phyloP scores from a whole-genome alignment of 1,140 invertebrate genomes.

The Drosophila rhopaloa region DNA sequence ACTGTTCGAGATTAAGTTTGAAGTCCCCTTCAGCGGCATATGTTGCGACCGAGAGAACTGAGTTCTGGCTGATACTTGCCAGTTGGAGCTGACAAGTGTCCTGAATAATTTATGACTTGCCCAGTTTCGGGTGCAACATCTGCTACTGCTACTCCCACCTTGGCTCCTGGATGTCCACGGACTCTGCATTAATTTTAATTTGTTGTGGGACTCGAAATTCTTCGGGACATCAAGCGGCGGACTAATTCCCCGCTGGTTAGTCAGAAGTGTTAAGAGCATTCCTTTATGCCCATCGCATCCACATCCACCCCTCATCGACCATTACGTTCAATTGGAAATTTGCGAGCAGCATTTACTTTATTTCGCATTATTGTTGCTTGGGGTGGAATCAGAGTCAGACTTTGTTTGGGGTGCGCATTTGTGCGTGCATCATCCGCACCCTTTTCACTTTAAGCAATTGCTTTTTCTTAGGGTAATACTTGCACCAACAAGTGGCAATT shows the following conservation, averaged over 20 bases:
- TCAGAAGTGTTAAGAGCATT: constrained; percentile 27
- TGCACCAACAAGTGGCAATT: constrained; percentile 61
- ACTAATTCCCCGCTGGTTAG: constrained; percentile 27
- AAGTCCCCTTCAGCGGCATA: constrained; percentile 29
- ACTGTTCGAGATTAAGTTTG: constrained; percentile 20
- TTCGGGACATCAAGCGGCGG: constrained; percentile 23
- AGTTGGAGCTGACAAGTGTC: constrained; percentile 76
- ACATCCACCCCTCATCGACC: constrained; percentile 11
- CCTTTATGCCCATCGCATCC: constrained; percentile 2
- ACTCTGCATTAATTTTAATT: constrained; percentile 65
- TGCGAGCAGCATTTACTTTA: constrained; percentile 56
- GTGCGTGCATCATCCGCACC: constrained; percentile 64
- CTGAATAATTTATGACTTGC: constrained; percentile 76
- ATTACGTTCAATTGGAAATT: constrained; percentile 65
- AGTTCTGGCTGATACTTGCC: constrained; percentile 47
- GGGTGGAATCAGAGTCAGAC: constrained; percentile 18
- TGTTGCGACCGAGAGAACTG: constrained; percentile 18
- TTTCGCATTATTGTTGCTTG: constrained; percentile 52
- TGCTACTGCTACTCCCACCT: constrained; percentile 20
- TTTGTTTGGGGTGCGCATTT: constrained; percentile 37
- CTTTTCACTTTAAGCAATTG: constrained; percentile 64
- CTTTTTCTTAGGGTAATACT: constrained; percentile 25
- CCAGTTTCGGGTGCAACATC: constrained; percentile 55
- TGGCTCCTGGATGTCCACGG: constrained; percentile 12
- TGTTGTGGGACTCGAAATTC: constrained; percentile 36